Evolutionary conservation across 2,888 invertebrate genomes (phyloP), one percentile per base, ranked within the genome.

Genomic region (Hetaerina titia): DNA sequence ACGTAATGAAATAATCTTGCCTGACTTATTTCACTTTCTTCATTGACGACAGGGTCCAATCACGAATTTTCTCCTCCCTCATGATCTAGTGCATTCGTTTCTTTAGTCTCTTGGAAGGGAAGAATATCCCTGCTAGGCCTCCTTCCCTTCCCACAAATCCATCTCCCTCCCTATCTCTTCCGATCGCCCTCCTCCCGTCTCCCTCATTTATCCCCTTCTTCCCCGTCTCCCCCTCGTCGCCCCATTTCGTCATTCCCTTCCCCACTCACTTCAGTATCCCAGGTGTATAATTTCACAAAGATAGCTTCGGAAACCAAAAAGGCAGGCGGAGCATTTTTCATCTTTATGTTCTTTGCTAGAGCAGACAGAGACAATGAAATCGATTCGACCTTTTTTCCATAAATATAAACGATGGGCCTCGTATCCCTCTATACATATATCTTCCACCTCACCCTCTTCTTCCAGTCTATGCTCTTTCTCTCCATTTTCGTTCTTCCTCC

Each of bases 331-430:
- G 69, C 92, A 74, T 92, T 56, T 56, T 89, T 89, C 89, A 89
- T 89, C 89, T 69, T 92, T 92, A 92, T 56, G 64, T 56, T 2
- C 92, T 92, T 92, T 92, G 92, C 92, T 64, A 74, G 90, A 90
- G 90, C 64, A 90, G 64, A 45, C 90, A 90, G 92, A 92, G 92
- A 92, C 92, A 92, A 92, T 92, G 92, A 69, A 92, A 92, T 92
- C 92, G 92, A 92, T 92, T 74, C 90, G 64, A 64, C 90, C 90
- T 90, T 90, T 90, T 92, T 92, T 92, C 92, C 92, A 92, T 92
- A 92, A 92, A 92, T 92, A 92, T 92, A 92, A 69, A 69, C 69
- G 92, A 92, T 69, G 92, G 56, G 56, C 19, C 74, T 92, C 69
- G 15, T 89, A 9, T 89, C 56, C 19, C 56, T 89, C 58, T 15